Evolutionary conservation across 2,888 invertebrate species (phyloP), one percentile per base, ranked within the genome.

Genomic region (Drosophila kuntzei): DNA sequence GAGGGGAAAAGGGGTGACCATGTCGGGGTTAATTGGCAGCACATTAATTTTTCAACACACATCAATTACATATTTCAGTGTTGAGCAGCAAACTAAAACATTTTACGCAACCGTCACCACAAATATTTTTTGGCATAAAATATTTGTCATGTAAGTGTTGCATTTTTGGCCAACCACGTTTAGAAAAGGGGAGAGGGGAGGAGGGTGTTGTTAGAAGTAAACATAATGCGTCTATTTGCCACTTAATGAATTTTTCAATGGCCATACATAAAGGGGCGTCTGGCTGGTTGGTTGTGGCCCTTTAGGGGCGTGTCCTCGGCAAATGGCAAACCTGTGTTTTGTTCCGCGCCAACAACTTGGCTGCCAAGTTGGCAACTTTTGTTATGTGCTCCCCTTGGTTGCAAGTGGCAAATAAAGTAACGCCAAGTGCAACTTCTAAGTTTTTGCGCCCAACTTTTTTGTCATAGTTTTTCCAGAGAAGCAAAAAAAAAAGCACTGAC

Each of bases 201-300:
- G 55, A 1, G 3, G 25, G 32, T n/a, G n/a, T 18, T 14, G 22
- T 3, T 29, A 22, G 51, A 27, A 47, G 49, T 50, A 41, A 51
- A 44, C 75, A 87, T 81, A 81, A 87, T 81, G 83, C 87, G 79
- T 77, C 75, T 81, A 75, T 83, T 81, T 84, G 87, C 67, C 84
- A 83, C 84, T 84, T 84, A 87, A 83, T 83, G 83, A 81, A 83
- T 79, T 80, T 75, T 78, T 59, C 66, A 61, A 58, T 27, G 46
- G 47, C 54, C 44, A 55, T 57, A 62, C 67, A 55, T 60, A 58
- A 62, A 27, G 43, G 18, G 36, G 51, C 29, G 44, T 20, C 16
- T 4, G 32, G 2, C 34, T 20, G 6, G 11, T n/a, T 20, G 20
- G 7, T 12, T 32, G 3, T 25, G 32, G 18, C 20, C 16, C 4